Evolutionary conservation across 2,797 vertebrate species (phyloP).

Genomic region (Sphenodon punctatus): DNA sequence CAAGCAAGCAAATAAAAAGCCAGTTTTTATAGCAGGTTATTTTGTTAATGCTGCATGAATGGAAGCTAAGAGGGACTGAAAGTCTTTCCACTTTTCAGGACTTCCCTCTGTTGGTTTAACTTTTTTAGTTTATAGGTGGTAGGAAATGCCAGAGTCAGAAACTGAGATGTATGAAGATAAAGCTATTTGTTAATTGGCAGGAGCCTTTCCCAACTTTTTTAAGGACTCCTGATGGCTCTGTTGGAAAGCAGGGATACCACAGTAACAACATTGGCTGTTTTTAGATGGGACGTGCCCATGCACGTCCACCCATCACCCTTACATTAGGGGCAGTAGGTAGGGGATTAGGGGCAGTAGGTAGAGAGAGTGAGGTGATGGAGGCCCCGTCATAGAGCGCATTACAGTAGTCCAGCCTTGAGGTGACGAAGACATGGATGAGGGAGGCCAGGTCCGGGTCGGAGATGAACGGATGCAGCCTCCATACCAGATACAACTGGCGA

Average conservation of each 20-base stretch:
- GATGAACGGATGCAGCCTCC: too few species aligned
- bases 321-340: too few species aligned
- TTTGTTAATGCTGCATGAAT: constrained; percentile 48
- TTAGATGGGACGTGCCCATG: too few species aligned
- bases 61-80: constrained; percentile 53
- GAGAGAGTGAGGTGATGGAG: too few species aligned
- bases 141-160: background rate
- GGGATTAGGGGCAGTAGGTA: too few species aligned
- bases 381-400: too few species aligned
- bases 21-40: constrained; percentile 32
- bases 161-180: constrained; percentile 4
- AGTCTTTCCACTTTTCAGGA: constrained; percentile 37
- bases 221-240: background rate
- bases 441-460: too few species aligned
- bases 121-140: constrained; percentile 46
- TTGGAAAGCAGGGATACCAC: constrained; percentile 25
- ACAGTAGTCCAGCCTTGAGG: too few species aligned
- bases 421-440: too few species aligned
- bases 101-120: constrained; percentile 40
- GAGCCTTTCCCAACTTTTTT: constrained; percentile 24
- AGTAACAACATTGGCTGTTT: too few species aligned
- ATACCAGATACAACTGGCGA: too few species aligned
- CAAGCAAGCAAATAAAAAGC: constrained; percentile 60
- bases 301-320: too few species aligned
- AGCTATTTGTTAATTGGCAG: constrained; percentile 37